Percentiles rank a stretch among this genome's conserved stretches.
These are phyloP conservation scores for Bathynomus jamesi DNA, from an alignment of 1,140 invertebrate species.

Conservation along the genomic window DNA sequence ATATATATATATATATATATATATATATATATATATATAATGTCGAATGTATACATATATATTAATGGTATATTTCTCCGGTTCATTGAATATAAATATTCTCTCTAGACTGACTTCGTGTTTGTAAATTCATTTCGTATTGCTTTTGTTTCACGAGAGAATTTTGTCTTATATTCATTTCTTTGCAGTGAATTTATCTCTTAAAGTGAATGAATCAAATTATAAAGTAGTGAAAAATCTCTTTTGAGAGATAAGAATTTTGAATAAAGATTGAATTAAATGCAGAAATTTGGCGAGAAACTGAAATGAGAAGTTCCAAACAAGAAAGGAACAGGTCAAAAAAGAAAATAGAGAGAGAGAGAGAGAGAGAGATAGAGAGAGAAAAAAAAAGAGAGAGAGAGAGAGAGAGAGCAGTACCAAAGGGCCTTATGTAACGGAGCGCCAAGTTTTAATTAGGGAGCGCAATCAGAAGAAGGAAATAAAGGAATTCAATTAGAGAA, in stretches of 20 bases:
- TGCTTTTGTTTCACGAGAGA: neutral
- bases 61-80: neutral
- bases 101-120: neutral
- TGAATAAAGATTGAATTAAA: neutral
- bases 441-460: neutral
- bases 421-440: neutral
- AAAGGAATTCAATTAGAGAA: constrained; percentile 37
- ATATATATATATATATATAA: neutral
- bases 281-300: neutral
- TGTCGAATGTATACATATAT: neutral
- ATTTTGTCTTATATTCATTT: neutral
- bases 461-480: constrained; percentile 19
- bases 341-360: neutral
- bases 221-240: neutral
- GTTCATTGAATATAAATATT: neutral
- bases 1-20: neutral
- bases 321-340: neutral
- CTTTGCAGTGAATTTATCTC: neutral
- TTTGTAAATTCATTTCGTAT: neutral
- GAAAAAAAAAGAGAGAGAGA: constrained; percentile 2
- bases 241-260: neutral
- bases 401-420: neutral
- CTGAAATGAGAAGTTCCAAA: neutral
- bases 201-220: neutral
- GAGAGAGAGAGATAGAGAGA: constrained; percentile 10